Evolutionary conservation across 2,888 invertebrate genomes (phyloP).

Genomic region (Pachliopta kotzebuea): DNA sequence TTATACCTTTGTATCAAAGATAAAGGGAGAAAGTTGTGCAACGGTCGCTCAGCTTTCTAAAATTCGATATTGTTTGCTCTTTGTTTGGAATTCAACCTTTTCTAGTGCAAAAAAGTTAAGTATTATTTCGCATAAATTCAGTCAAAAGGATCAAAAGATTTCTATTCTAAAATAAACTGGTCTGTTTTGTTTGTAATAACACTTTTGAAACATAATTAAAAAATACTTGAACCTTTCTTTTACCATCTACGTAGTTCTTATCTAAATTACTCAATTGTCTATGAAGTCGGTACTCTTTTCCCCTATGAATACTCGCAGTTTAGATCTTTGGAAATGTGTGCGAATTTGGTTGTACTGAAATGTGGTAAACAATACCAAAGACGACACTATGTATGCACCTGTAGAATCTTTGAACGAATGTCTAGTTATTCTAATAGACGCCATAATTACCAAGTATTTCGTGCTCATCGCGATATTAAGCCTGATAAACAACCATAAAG

Average conservation of each 20-base stretch:
- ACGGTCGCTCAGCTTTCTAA: slow-evolving; percentile 70
- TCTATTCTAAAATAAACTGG: not conserved
- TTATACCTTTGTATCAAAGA: slow-evolving; percentile 65
- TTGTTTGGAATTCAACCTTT: slow-evolving; percentile 54
- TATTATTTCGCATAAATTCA: slow-evolving; percentile 15
- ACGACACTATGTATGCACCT: slow-evolving; percentile 41
- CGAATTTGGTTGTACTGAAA: slow-evolving; percentile 59
- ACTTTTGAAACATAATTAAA: not conserved
- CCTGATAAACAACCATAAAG: slow-evolving; percentile 5
- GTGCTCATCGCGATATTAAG: not conserved
- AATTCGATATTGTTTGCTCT: slow-evolving; percentile 61
- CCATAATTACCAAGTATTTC: not conserved
- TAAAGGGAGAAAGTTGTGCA: slow-evolving; percentile 78
- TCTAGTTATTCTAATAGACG: slow-evolving; percentile 3
- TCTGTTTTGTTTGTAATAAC: not conserved
- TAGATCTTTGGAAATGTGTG: slow-evolving; percentile 41
- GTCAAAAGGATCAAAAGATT: slow-evolving; percentile 10
- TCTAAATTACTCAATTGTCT: not conserved
- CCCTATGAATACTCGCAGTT: slow-evolving; percentile 31
- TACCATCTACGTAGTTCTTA: too few relatives aligned
- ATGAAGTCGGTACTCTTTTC: not conserved
- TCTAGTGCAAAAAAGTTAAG: slow-evolving; percentile 31
- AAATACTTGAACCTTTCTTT: not conserved
- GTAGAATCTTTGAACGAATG: slow-evolving; percentile 3
- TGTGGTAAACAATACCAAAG: slow-evolving; percentile 67